Evolutionary conservation across 2,797 vertebrate species (phyloP), one percentile per base, ranked within the genome.

Genomic region (Decapterus maruadsi): DNA sequence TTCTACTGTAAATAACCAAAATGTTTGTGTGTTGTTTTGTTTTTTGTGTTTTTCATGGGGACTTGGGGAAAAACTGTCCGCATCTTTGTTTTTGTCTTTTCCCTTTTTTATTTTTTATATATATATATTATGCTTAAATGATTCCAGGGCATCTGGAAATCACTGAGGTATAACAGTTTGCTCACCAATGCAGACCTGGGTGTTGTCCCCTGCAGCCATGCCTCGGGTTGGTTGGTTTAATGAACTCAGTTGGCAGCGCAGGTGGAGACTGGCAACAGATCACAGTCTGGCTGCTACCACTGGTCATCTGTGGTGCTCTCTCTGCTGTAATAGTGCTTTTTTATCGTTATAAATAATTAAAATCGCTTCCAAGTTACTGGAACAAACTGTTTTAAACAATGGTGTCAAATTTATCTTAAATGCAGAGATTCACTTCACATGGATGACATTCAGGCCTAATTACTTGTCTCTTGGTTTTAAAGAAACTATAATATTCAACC

Each of bases 221-320:
- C 90, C 82, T 85, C 68, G 51, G 79, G 91, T 80, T 77, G 11
- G 8, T 26, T 63, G 78, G 45, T 78, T 74, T 75, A 87, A 86
- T 83, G 68, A 86, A 73, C 38, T 43, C 9, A 53, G 82, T 76
- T 84, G 65, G 55, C 80, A 80, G 26, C 38, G 36, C 72, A 71
- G 10, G 20, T 82, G 50, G 60, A 77, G 77, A 53, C 76, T 78
- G 77, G 75, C 43, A 51, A 57, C 68, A 5, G 38, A 74, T 58
- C 55, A 50, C 53, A 61, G 77, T 72, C 48, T 73, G 60, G 50
- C 72, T 46, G 14, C 50, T 66, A 34, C 77, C 72, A 73, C 46
- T 78, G 66, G 31, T 74, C 45, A 6, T 75, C 67, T 74, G 42
- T 55, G 57, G 3, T 29, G 36, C 29, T 81, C 17, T 54, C 40